These are phyloP conservation scores for Oreochromis tanganicae DNA, from an alignment of 2,113 vertebrate genomes.

Conservation along the genomic window DNA sequence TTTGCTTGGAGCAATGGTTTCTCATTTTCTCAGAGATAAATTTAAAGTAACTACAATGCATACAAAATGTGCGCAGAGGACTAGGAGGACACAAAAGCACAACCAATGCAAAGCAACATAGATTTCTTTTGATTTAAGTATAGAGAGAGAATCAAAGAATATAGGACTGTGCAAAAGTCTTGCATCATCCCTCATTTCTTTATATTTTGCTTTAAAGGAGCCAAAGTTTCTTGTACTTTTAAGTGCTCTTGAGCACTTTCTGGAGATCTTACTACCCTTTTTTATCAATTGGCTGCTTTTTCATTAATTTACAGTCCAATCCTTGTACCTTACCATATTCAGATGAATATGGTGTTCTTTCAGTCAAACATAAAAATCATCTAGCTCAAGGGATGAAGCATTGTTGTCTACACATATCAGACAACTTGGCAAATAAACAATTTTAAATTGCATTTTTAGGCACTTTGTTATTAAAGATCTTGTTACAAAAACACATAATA, in stretches of 20 bases:
- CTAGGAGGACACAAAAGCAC: not conserved
- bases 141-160: not conserved
- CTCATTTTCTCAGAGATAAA: constrained; percentile 29
- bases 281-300: not conserved
- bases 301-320: not conserved
- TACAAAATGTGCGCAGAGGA: not conserved
- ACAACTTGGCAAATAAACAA: not conserved
- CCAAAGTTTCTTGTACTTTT: not conserved
- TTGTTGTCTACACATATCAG: not conserved
- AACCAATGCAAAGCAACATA: not conserved
- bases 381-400: not conserved
- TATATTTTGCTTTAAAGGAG: not conserved
- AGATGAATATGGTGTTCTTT: not conserved
- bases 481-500: not conserved
- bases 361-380: not conserved
- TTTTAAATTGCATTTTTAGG: not conserved
- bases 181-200: not conserved
- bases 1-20: constrained; percentile 34
- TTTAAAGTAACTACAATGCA: not conserved
- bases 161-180: not conserved
- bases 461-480: not conserved
- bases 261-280: not conserved
- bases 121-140: not conserved
- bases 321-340: not conserved
- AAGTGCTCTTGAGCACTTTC: not conserved